phyloP scores from a whole-genome alignment of 1,140 invertebrate genomes.

The Drosophila ohnishii region DNA sequence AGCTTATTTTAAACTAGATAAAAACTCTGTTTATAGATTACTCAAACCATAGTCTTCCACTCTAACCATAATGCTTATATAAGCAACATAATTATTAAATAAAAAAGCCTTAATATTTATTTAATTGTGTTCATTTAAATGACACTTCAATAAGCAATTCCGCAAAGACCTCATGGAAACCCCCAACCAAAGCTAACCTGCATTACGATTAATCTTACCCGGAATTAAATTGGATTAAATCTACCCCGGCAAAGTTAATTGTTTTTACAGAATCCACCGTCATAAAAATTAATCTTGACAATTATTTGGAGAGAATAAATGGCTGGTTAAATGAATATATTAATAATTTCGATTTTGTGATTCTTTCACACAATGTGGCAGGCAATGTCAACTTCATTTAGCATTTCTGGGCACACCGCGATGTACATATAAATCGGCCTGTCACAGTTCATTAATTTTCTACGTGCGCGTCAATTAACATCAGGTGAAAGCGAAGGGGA shows the following conservation, averaged over 20 bases:
- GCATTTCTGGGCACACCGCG: constrained; percentile 15
- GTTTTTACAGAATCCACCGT: constrained; percentile 10
- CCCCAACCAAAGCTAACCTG: not conserved
- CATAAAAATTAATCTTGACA: constrained; percentile 24
- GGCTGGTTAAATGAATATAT: constrained; percentile 20
- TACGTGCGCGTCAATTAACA: constrained; percentile 46
- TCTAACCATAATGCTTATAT: not conserved
- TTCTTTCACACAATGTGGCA: constrained; percentile 17
- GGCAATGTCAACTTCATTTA: constrained; percentile 32
- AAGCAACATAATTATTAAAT: not conserved
- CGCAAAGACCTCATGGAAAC: too few species aligned
- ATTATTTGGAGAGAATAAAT: constrained; percentile 23
- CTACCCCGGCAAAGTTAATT: constrained; percentile 8
- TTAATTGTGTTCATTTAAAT: not conserved
- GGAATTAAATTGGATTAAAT: constrained; percentile 1
- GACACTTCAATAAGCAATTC: not conserved
- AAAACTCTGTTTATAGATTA: not conserved
- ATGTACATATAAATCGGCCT: constrained; percentile 17
- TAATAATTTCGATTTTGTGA: constrained; percentile 31
- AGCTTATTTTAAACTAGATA: not conserved
- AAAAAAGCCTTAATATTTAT: not conserved
- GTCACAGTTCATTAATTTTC: constrained; percentile 60
- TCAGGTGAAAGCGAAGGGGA: constrained; percentile 4
- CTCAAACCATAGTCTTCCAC: not conserved
- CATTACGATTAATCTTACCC: constrained; percentile 5